These are phyloP conservation scores for Saccostrea echinata DNA, from an alignment of 1,140 invertebrate species.

Conservation along the genomic window DNA sequence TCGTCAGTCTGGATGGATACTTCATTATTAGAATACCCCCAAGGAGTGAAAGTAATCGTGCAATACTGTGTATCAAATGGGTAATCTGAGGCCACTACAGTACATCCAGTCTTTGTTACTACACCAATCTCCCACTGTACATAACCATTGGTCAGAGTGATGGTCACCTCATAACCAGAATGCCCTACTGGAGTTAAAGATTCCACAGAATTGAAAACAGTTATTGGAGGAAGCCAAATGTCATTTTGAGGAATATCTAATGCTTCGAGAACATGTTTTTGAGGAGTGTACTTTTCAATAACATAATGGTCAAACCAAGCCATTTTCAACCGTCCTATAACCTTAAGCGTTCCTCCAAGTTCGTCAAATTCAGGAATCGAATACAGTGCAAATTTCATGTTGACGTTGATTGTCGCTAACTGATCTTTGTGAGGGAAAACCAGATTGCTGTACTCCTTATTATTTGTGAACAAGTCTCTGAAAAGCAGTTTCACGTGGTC, in stretches of 20 bases:
- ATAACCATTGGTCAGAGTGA: slow-evolving; percentile 50
- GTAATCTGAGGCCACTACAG: slow-evolving; percentile 47
- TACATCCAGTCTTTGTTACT: slow-evolving; percentile 51
- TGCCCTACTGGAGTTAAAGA: slow-evolving; percentile 44
- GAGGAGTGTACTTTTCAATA: slow-evolving; percentile 45
- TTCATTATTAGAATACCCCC: slow-evolving; percentile 49
- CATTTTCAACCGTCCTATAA: slow-evolving; percentile 49
- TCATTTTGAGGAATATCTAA: slow-evolving; percentile 51
- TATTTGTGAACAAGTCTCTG: slow-evolving; percentile 48
- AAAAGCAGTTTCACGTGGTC: slow-evolving; percentile 46
- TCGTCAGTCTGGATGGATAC: slow-evolving; percentile 33
- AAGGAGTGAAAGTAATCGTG: slow-evolving; percentile 50
- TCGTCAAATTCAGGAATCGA: slow-evolving; percentile 56
- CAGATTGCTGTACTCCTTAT: slow-evolving; percentile 42
- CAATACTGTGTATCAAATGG: slow-evolving; percentile 56
- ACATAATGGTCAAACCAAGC: slow-evolving; percentile 54
- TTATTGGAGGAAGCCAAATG: slow-evolving; percentile 56
- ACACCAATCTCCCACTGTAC: slow-evolving; percentile 49
- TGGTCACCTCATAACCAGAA: slow-evolving; percentile 47
- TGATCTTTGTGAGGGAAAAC: slow-evolving; percentile 49
- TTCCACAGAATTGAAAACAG: slow-evolving; percentile 56
- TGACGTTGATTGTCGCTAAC: slow-evolving; percentile 46
- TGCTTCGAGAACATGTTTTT: slow-evolving; percentile 45
- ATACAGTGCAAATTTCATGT: slow-evolving; percentile 48
- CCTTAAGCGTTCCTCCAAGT: slow-evolving; percentile 44